Conservation (phyloP, 2,888 invertebrate species). For the Alviniconcha strummeri region DNA sequence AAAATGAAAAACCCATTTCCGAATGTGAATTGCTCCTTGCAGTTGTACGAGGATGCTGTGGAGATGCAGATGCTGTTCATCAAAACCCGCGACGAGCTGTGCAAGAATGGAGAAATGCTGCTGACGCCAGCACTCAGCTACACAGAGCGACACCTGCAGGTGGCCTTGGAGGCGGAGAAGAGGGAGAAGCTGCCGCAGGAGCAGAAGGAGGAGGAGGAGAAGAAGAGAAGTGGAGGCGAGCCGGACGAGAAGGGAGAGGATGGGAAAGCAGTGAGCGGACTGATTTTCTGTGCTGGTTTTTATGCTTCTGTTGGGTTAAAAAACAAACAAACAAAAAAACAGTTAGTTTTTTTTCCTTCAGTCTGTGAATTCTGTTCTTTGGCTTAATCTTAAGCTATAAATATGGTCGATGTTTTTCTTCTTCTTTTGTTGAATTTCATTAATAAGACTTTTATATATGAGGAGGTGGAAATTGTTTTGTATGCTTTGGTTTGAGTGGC, state of each 20-base stretch:
- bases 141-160: constrained; percentile 82
- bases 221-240: constrained; percentile 57
- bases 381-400: too few species aligned
- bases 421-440: too few species aligned
- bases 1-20: not conserved
- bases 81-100: constrained; percentile 80
- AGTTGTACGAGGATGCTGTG: constrained; percentile 94
- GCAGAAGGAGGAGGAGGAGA: constrained; percentile 51
- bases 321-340: too few species aligned
- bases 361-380: too few species aligned
- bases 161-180: constrained; percentile 64
- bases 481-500: too few species aligned
- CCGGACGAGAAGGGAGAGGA: constrained; percentile 55
- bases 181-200: constrained; percentile 77
- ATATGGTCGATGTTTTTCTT: too few species aligned
- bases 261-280: constrained; percentile 28
- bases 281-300: not conserved
- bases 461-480: too few species aligned
- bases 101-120: constrained; percentile 85
- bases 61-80: constrained; percentile 95
- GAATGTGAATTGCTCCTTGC: not conserved
- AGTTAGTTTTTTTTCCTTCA: too few species aligned
- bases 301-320: too few species aligned
- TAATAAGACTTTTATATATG: too few species aligned
- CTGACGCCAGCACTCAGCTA: constrained; percentile 91